A percentile compares a stretch with the other conserved stretches of the same genome.
Conservation (phyloP, 2,888 invertebrate genomes). For the Lasioglossum leucozonium region DNA sequence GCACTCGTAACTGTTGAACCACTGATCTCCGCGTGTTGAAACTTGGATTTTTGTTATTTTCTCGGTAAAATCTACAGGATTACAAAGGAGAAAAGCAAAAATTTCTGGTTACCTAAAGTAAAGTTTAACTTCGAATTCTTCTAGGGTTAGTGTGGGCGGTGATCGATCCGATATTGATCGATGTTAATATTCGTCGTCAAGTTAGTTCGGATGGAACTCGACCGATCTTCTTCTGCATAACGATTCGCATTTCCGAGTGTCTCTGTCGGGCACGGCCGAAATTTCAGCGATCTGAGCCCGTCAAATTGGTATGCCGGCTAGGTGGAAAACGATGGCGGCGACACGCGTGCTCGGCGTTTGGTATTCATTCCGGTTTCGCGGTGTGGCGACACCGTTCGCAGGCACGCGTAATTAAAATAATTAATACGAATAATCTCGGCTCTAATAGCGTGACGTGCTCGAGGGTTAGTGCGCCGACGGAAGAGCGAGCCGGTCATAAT, state of each 20-base stretch:
- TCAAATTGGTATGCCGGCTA: background rate
- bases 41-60: no score
- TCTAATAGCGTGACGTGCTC: conserved; percentile 74
- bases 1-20: no score
- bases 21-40: no score
- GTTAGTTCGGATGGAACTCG: no score
- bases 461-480: conserved; percentile 53
- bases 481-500: conserved; percentile 71
- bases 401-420: conserved; percentile 79
- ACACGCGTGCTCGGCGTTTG: conserved; percentile 14
- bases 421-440: conserved; percentile 79
- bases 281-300: background rate
- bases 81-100: no score
- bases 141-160: no score
- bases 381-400: conserved; percentile 27
- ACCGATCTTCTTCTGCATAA: no score
- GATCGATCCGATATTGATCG: no score
- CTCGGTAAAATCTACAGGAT: no score
- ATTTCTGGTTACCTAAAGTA: no score
- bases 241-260: background rate
- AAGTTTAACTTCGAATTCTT: no score
- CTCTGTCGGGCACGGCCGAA: background rate
- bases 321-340: background rate
- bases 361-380: conserved; percentile 3
- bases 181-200: no score